phyloP scores from a whole-genome alignment of 1,140 invertebrate genomes.

The Euglossa dilemma region DNA sequence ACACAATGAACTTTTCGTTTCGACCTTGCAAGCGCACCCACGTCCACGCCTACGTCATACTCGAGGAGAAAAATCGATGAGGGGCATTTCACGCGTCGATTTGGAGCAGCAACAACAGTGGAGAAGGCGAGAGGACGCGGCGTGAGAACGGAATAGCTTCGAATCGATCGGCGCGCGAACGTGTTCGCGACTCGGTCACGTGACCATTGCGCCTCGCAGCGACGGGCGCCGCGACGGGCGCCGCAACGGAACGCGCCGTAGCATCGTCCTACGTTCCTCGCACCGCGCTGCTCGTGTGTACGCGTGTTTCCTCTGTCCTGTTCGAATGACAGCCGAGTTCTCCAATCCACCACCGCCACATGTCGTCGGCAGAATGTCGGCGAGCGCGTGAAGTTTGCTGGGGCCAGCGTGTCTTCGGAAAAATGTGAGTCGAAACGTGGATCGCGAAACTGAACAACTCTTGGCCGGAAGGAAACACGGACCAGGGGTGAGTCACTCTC shows the following conservation, averaged over 20 bases:
- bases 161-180: slow-evolving; percentile 47
- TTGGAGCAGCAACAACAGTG: not conserved
- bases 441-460: slow-evolving; percentile 4
- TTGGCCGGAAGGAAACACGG: slow-evolving; percentile 35
- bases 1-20: not conserved
- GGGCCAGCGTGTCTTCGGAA: not conserved
- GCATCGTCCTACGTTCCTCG: too few species aligned
- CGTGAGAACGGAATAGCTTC: slow-evolving; percentile 33
- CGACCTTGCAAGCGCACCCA: too few species aligned
- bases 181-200: slow-evolving; percentile 33
- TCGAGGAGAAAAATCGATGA: not conserved
- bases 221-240: not conserved
- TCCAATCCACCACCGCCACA: not conserved
- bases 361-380: not conserved
- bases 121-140: not conserved
- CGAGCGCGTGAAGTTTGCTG: not conserved
- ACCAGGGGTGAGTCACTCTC: slow-evolving; percentile 46
- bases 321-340: not conserved
- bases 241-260: not conserved
- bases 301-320: not conserved
- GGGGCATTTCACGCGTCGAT: not conserved
- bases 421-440: slow-evolving; percentile 43
- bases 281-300: not conserved
- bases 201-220: slow-evolving; percentile 16
- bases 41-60: not conserved